Conservation (phyloP, 2,797 vertebrate genomes). For the Orestias chungarensis region DNA sequence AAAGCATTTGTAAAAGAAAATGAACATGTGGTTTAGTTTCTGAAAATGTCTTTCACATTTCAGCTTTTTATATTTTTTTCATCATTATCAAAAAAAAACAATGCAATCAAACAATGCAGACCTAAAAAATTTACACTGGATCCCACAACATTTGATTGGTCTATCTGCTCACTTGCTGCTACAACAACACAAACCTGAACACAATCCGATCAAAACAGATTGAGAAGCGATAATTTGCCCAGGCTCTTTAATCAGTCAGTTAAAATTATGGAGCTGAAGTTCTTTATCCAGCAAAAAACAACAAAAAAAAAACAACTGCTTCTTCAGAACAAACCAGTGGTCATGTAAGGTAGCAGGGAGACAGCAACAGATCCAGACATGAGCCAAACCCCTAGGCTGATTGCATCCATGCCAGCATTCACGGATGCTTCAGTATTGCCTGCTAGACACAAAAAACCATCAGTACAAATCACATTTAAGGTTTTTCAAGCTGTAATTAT, state of each 20-base stretch:
- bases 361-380: constrained; percentile 69
- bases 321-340: constrained; percentile 76
- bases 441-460: constrained; percentile 30
- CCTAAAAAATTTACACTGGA: constrained; percentile 4
- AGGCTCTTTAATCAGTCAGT: constrained; percentile 43
- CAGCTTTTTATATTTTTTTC: constrained; percentile 15
- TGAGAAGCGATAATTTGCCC: background rate
- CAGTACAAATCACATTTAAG: background rate
- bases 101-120: constrained; percentile 3
- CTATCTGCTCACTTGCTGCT: background rate
- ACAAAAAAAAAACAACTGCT: too few species aligned
- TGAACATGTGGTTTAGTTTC: background rate
- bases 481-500: background rate
- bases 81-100: constrained; percentile 9
- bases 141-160: background rate
- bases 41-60: constrained; percentile 10
- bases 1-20: background rate
- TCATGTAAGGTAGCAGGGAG: constrained; percentile 62
- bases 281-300: constrained; percentile 37
- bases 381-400: constrained; percentile 64
- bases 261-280: constrained; percentile 20
- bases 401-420: constrained; percentile 30
- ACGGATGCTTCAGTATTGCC: constrained; percentile 26
- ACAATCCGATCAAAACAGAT: background rate
- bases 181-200: background rate